Evolutionary conservation across 2,888 invertebrate genomes (phyloP).

Genomic region (Adelognathus sp.): DNA sequence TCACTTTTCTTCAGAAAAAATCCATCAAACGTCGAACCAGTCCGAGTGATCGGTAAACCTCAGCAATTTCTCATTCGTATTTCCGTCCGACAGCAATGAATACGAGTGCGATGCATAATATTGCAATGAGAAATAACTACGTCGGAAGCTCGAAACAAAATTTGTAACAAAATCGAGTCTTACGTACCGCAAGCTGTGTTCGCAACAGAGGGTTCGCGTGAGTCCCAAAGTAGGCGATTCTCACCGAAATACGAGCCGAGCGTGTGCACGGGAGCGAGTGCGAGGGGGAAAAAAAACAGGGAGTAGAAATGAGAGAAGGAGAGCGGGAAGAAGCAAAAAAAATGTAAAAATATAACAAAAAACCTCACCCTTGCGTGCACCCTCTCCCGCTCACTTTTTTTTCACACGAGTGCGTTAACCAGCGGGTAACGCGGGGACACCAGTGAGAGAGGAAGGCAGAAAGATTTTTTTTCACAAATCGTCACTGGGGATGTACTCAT

Average conservation of each 20-base stretch:
- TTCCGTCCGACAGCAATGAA: conserved; percentile 1
- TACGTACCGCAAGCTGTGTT: conserved; percentile 3
- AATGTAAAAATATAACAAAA: conserved; percentile 52
- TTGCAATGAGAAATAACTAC: conserved; percentile 22
- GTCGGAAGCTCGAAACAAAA: not conserved
- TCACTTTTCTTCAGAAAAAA: too few species aligned
- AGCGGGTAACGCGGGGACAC: conserved; percentile 37
- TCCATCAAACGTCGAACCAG: not conserved
- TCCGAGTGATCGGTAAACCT: not conserved
- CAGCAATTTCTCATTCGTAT: too few species aligned
- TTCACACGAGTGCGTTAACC: conserved; percentile 52
- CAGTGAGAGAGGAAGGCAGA: conserved; percentile 8
- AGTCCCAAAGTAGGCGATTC: conserved; percentile 38
- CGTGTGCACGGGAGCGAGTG: conserved; percentile 16
- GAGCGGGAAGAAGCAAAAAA: conserved; percentile 18
- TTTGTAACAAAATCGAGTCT: conserved; percentile 38
- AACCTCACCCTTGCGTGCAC: conserved; percentile 41
- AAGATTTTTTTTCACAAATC: conserved; percentile 50
- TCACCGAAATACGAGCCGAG: conserved; percentile 48
- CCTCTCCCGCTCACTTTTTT: conserved; percentile 40
- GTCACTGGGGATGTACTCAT: conserved; percentile 55
- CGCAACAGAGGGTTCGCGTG: conserved; percentile 12
- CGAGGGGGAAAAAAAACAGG: not conserved
- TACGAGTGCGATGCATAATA: conserved; percentile 13
- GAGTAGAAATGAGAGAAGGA: conserved; percentile 5